phyloP scores from a whole-genome alignment of 1,140 invertebrate species.

The Drosophila watanabei region DNA sequence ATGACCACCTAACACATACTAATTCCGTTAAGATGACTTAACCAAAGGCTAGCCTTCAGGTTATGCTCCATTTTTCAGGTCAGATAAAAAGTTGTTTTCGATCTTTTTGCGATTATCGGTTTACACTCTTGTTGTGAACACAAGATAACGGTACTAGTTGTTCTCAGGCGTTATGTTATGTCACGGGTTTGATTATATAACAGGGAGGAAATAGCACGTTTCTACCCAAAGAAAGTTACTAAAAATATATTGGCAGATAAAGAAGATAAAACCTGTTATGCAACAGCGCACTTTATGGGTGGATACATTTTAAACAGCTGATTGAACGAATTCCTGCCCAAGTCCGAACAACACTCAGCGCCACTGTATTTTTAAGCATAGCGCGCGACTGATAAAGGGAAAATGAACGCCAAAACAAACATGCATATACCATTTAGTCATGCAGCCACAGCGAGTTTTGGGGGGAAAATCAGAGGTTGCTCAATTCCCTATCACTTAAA shows the following conservation, averaged over 20 bases:
- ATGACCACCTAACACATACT: conserved; percentile 15
- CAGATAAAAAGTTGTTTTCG: conserved; percentile 39
- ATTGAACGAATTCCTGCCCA: background rate
- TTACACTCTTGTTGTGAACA: conserved; percentile 15
- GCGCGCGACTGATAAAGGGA: conserved; percentile 14
- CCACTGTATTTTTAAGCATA: conserved; percentile 16
- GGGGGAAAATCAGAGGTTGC: background rate
- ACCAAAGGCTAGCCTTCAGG: conserved; percentile 1
- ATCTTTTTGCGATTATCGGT: conserved; percentile 30
- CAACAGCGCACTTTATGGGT: conserved; percentile 6
- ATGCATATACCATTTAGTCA: conserved; percentile 15
- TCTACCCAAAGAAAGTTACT: background rate
- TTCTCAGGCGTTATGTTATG: conserved; percentile 22
- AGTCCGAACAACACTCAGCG: background rate
- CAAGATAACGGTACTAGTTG: conserved; percentile 29
- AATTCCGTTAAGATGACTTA: conserved; percentile 4
- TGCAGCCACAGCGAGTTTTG: conserved; percentile 17
- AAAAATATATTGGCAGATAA: background rate
- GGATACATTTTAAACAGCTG: background rate
- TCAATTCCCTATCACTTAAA: background rate
- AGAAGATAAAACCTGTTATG: conserved; percentile 9
- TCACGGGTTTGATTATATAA: conserved; percentile 27
- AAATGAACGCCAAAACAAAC: conserved; percentile 14
- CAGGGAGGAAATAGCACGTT: background rate
- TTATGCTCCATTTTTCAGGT: conserved; percentile 26